Conservation (phyloP, 2,797 vertebrate genomes). For the Schizopygopsis pylzovi region DNA sequence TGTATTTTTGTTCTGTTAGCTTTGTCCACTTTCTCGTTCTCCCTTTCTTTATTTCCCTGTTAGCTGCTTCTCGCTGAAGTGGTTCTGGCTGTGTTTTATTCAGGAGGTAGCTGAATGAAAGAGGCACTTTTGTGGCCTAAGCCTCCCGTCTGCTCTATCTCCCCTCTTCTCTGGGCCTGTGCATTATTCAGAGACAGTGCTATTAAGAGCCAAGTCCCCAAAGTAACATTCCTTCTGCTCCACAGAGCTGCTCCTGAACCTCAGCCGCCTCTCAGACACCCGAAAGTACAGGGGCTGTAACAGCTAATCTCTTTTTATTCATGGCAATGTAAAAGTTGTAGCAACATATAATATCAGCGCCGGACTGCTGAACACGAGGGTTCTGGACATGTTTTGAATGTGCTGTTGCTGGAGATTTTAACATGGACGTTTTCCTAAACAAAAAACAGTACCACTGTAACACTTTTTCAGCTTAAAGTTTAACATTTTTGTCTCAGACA, state of each 20-base stretch:
- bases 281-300: conserved; percentile 4
- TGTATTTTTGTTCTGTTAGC: conserved; percentile 24
- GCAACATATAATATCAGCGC: not conserved
- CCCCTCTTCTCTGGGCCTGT: conserved; percentile 40
- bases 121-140: conserved; percentile 63
- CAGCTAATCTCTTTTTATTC: conserved; percentile 34
- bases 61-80: conserved; percentile 32
- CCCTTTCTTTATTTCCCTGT: conserved; percentile 18
- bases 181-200: conserved; percentile 58
- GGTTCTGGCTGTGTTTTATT: conserved; percentile 71
- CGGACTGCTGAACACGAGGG: not conserved
- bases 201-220: conserved; percentile 52
- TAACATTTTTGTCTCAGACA: not conserved
- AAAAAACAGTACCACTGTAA: not conserved
- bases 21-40: conserved; percentile 17
- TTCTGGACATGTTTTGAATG: conserved; percentile 23
- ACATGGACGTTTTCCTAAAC: not conserved
- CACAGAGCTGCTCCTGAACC: conserved; percentile 24
- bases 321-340: conserved; percentile 10
- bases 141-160: conserved; percentile 38
- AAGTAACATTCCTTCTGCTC: conserved; percentile 53
- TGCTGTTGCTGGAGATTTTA: conserved; percentile 8
- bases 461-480: not conserved
- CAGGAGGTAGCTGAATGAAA: conserved; percentile 68
- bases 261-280: conserved; percentile 7